phyloP scores from a whole-genome alignment of 2,113 vertebrate species.

The Tenebrosternarchus preto region DNA sequence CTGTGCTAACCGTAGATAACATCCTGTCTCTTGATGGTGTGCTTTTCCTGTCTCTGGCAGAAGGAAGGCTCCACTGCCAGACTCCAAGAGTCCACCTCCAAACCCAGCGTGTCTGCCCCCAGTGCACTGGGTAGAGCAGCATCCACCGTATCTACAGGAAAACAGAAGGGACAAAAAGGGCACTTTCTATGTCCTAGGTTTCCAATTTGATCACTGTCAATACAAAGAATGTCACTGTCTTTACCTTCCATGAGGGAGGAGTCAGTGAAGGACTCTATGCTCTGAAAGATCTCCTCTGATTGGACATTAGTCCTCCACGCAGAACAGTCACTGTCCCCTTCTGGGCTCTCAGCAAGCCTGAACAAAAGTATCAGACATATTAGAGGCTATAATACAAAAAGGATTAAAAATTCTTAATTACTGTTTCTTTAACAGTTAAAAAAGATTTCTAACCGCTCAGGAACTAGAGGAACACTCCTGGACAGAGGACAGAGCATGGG shows the following conservation, averaged over 20 bases:
- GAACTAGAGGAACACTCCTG: conserved; percentile 72
- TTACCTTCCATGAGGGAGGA: conserved; percentile 84
- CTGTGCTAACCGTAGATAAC: conserved; percentile 87
- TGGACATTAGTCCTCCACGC: conserved; percentile 71
- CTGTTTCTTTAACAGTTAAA: not conserved
- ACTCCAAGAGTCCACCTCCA: conserved; percentile 94
- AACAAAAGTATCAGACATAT: conserved; percentile 33
- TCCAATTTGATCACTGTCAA: not conserved
- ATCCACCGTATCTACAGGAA: conserved; percentile 79
- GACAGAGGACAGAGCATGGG: conserved; percentile 66
- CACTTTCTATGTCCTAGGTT: not conserved
- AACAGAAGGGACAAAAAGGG: not conserved
- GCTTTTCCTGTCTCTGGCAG: conserved; percentile 85
- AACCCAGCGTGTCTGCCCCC: conserved; percentile 76
- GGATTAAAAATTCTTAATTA: not conserved
- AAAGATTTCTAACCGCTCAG: conserved; percentile 77
- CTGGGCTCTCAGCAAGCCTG: conserved; percentile 70
- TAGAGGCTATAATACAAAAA: conserved; percentile 1
- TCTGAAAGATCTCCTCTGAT: conserved; percentile 81
- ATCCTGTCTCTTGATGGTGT: conserved; percentile 88
- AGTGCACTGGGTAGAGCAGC: conserved; percentile 78
- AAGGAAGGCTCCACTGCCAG: conserved; percentile 84
- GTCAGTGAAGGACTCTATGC: conserved; percentile 78
- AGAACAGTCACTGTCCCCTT: conserved; percentile 75
- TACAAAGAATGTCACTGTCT: conserved; percentile 8